These are phyloP conservation scores for Napeogenes sylphis DNA, from an alignment of 2,888 invertebrate species.

Conservation along the genomic window DNA sequence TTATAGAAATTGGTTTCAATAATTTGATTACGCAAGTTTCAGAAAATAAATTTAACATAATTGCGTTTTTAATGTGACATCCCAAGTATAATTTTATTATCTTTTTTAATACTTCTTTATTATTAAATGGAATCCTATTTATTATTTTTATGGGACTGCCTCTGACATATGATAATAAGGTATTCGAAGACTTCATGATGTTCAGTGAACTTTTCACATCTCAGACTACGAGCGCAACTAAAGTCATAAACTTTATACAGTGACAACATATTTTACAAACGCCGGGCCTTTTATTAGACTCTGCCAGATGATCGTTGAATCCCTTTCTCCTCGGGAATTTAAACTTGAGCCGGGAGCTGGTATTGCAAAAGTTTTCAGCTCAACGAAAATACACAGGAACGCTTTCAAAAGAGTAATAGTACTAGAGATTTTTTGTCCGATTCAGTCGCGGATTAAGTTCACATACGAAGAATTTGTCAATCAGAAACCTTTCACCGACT, in stretches of 20 bases:
- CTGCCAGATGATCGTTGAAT: slow-evolving; percentile 64
- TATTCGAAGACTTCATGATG: slow-evolving; percentile 48
- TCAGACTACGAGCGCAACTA: slow-evolving; percentile 55
- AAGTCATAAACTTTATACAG: slow-evolving; percentile 74
- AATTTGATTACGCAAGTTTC: slow-evolving; percentile 54
- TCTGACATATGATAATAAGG: slow-evolving; percentile 44
- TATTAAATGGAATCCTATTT: slow-evolving; percentile 27
- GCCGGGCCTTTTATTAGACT: slow-evolving; percentile 68
- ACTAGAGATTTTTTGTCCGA: slow-evolving; percentile 50
- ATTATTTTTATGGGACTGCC: slow-evolving; percentile 37
- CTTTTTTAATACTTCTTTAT: slow-evolving; percentile 33
- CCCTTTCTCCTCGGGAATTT: slow-evolving; percentile 58
- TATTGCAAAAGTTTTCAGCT: slow-evolving; percentile 75
- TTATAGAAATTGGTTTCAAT: slow-evolving; percentile 72
- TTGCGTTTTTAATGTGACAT: slow-evolving; percentile 60
- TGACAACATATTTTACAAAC: slow-evolving; percentile 74
- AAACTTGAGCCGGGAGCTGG: slow-evolving; percentile 61
- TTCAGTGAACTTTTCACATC: slow-evolving; percentile 46
- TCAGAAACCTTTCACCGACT: slow-evolving; percentile 59
- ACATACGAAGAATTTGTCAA: slow-evolving; percentile 49
- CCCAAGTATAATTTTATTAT: slow-evolving; percentile 39
- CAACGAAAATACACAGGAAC: slow-evolving; percentile 74
- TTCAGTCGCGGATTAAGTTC: slow-evolving; percentile 62
- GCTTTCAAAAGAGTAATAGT: slow-evolving; percentile 70
- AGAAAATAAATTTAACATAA: slow-evolving; percentile 68